Base-by-base conservation (phyloP, 64 coral and sea anemone species). In the Porites lutea region DNA sequence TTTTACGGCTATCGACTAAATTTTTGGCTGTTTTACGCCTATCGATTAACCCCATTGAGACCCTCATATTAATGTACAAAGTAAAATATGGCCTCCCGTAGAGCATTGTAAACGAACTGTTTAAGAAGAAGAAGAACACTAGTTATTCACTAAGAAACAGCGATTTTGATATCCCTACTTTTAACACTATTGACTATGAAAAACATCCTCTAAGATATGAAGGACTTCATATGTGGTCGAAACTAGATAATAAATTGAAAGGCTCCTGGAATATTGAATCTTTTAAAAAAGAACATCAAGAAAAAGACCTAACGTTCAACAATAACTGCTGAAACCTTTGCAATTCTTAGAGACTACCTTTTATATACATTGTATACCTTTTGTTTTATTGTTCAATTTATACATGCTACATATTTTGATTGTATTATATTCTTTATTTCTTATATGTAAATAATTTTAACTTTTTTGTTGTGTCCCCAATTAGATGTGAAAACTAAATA, bases 111-210 rank as follows among this genome's bases (percentile, higher is more conserved):
- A 44, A 55, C 1, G 52, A 86, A 69, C 19, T 86, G 48, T 86
- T 83, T 83, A 16, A n/a, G 10, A 0, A 9, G 51, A n/a, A n/a
- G n/a, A 83, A 83, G n/a, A 83, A 15, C 54, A 2, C 53, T 43
- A 46, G 59, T 69, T 86, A 69, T 86, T 48, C 23, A 52, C 65
- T 86, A 44, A 86, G 83, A 45, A 86, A 86, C 20, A 86, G 64
- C 71, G 65, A 86, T 37, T 86, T 86, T 71, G 49, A 86, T 48
- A 86, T 86, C 49, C 83, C 83, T n/a, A n/a, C n/a, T 6, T 86
- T 86, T 86, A 69, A 86, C n/a, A n/a, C n/a, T n/a, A n/a, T n/a
- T n/a, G 3, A 59, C 53, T 86, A 86, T 69, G 66, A 48, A 14
- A 86, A 86, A 19, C 83, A 86, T 55, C 4, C 54, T 7, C 44